phyloP scores from a whole-genome alignment of 2,113 vertebrate species.

The Lonchura striata region DNA sequence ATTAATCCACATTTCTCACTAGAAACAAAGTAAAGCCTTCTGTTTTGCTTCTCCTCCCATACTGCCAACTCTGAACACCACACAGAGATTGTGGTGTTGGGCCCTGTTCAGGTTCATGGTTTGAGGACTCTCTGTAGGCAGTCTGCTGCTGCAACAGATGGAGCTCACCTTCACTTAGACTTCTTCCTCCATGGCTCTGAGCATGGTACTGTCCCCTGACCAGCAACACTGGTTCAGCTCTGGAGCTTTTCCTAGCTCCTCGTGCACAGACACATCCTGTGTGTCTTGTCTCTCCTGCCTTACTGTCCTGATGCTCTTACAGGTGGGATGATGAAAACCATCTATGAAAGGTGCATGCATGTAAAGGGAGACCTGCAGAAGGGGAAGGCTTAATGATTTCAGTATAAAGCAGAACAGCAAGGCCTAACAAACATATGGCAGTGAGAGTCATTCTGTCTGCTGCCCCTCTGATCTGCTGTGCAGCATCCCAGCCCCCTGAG shows the following conservation, averaged over 20 bases:
- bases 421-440: background rate
- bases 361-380: background rate
- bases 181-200: background rate
- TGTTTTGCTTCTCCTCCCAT: background rate
- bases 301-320: background rate
- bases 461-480: conserved; percentile 20
- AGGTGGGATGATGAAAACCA: background rate
- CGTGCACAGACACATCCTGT: background rate
- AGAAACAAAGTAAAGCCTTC: background rate
- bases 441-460: background rate
- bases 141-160: background rate
- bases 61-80: background rate
- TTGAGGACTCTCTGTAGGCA: background rate
- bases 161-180: background rate
- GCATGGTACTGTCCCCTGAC: background rate
- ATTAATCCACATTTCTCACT: background rate
- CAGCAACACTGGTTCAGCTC: background rate
- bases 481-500: conserved; percentile 23
- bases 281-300: background rate
- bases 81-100: background rate
- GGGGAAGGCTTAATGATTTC: background rate
- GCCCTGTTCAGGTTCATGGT: background rate
- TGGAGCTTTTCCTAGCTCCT: background rate
- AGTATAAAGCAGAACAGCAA: background rate
- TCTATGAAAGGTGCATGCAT: background rate